Evolutionary conservation across 2,113 vertebrate genomes (phyloP), one percentile per base, ranked within the genome.

Genomic region (Mesembrinibis cayennensis): DNA sequence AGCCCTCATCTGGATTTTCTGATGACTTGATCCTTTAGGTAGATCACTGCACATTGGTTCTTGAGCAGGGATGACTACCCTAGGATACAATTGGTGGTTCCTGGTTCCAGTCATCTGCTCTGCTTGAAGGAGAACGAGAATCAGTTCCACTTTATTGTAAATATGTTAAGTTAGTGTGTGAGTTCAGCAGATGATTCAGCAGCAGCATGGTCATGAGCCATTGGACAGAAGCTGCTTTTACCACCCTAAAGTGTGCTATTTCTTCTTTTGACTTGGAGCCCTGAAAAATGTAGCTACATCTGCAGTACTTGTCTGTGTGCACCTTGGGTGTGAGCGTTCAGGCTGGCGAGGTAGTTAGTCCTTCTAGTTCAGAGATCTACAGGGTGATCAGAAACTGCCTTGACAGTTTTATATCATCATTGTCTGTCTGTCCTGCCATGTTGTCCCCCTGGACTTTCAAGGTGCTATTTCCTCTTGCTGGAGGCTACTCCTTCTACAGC

Each of bases 21-120:
- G 25, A 8, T 40, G 53, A 18, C 20, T 26, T 30, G 6, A 0
- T n/a, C 47, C 82, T 73, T 49, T 12, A 18, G 36, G 47, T 27
- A n/a, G 14, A 11, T 26, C n/a, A 7, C 45, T 47, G 11, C 22
- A 10, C 11, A 0, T 6, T 13, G 25, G 1, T 16, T n/a, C 30
- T 15, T 27, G 47, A 34, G 50, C 47, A 26, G 61, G n/a, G 34
- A 4, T 27, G 50, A 17, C 44, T 50, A 19, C 59, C 36, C 22
- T 34, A 29, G 18, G 36, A 7, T 76, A 4, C 70, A 16, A 2
- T 1, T 36, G 38, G 27, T 29, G 34, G 13, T 13, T 42, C 27
- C 79, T 69, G 34, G 12, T 76, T 70, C 55, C 44, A 27, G 19
- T 9, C 20, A 13, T 13, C 44, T 27, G 2, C 49, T 52, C 38